Conservation (phyloP, 2,888 invertebrate species). For the Aspidiotus destructor region DNA sequence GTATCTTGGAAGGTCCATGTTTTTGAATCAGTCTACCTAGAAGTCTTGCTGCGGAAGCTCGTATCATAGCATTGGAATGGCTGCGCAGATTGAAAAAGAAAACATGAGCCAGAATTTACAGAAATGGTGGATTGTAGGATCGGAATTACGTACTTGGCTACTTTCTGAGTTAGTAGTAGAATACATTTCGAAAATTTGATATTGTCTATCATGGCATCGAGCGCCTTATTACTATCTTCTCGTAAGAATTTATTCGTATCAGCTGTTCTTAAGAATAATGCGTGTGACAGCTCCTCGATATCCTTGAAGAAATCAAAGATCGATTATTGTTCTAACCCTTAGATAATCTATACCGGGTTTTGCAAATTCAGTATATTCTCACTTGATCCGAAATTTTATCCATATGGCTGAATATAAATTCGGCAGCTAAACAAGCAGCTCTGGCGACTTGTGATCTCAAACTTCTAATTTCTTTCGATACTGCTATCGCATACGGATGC, state of each 20-base stretch:
- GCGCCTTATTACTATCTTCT: conserved; percentile 72
- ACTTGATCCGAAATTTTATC: conserved; percentile 51
- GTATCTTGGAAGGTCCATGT: conserved; percentile 18
- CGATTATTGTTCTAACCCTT: no score
- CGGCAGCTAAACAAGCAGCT: conserved; percentile 71
- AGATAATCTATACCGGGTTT: no score
- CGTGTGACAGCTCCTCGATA: conserved; percentile 71
- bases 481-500: conserved; percentile 54
- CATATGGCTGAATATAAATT: conserved; percentile 63
- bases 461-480: conserved; percentile 73
- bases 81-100: background rate
- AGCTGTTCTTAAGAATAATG: conserved; percentile 75
- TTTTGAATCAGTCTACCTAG: conserved; percentile 13
- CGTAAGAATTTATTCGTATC: conserved; percentile 90
- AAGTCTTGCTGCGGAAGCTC: conserved; percentile 21
- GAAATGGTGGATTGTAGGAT: no score
- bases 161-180: conserved; percentile 56
- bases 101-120: background rate
- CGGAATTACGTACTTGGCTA: conserved; percentile 47
- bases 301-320: conserved; percentile 49
- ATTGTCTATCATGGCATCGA: conserved; percentile 71
- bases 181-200: conserved; percentile 60
- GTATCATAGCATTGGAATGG: conserved; percentile 25
- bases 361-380: conserved; percentile 39
- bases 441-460: conserved; percentile 87